Percentiles rank a stretch among this genome's conserved stretches.
Evolutionary conservation across 2,797 vertebrate species (phyloP).

Genomic region (Neoniphon sammara): DNA sequence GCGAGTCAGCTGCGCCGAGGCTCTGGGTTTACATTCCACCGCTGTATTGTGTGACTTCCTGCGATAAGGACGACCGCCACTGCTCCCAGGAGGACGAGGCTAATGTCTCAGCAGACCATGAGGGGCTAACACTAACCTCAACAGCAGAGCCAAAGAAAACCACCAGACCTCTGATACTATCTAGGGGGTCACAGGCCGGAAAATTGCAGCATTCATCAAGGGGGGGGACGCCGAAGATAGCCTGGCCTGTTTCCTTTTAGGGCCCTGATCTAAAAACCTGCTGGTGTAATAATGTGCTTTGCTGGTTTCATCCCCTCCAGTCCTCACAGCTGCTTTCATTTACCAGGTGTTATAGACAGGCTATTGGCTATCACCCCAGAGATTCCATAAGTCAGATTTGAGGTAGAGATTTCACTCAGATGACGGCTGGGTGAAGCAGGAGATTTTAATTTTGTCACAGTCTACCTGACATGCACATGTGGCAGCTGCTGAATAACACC

Average conservation of each 20-base stretch:
- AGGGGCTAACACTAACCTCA: conserved; percentile 30
- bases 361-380: conserved; percentile 20
- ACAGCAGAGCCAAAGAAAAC: conserved; percentile 62
- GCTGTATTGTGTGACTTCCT: conserved; percentile 74
- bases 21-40: conserved; percentile 71
- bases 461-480: conserved; percentile 40
- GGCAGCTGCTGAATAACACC: not conserved
- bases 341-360: conserved; percentile 67
- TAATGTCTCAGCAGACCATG: conserved; percentile 49
- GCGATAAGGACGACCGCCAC: conserved; percentile 67
- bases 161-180: conserved; percentile 60
- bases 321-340: conserved; percentile 75
- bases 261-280: conserved; percentile 62
- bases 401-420: conserved; percentile 56
- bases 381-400: conserved; percentile 32
- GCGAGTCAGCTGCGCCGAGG: conserved; percentile 50
- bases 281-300: conserved; percentile 58
- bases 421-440: not conserved
- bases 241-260: conserved; percentile 64
- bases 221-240: not conserved
- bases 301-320: conserved; percentile 44
- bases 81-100: conserved; percentile 54
- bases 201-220: conserved; percentile 65
- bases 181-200: conserved; percentile 55
- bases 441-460: conserved; percentile 21